Evolutionary conservation across 1,140 invertebrate genomes (phyloP), one percentile per base, ranked within the genome.

Genomic region (Orius laevigatus): DNA sequence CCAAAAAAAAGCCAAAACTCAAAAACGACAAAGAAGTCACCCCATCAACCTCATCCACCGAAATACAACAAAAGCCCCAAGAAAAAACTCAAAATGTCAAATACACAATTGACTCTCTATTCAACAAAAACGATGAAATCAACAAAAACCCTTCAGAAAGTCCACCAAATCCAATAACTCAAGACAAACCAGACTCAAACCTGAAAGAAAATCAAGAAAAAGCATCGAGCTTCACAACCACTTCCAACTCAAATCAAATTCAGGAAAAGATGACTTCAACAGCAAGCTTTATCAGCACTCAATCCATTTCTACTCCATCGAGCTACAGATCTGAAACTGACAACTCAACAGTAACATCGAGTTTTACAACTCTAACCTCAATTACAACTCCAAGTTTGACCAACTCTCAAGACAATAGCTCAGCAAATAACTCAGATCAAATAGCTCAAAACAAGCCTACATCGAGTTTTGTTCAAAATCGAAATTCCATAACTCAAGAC

Each of bases 211-310:
- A 3, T 25, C 25, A 25, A 8, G 25, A 25, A 4, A 25, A 25
- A 25, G n/a, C n/a, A n/a, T n/a, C n/a, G n/a, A n/a, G n/a, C n/a
- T n/a, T n/a, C n/a, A n/a, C n/a, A 25, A 25, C 8, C 25, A n/a
- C 25, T 25, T 4, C 25, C 8, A 25, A 25, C 25, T 25, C 25
- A 25, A 8, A 25, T 57, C 47, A 18, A 72, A 68, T 52, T 66
- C 58, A 5, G 18, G 32, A 0, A 55, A 12, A 35, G 16, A 5
- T n/a, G 8, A 33, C 12, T 16, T 18, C 12, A 46, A 35, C 36
- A 34, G 1, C 16, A n/a, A 5, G 11, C 12, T 35, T 15, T 14
- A n/a, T n/a, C n/a, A n/a, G n/a, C n/a, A 34, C 18, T 6, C 14
- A 46, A 46, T 34, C 31, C 33, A 16, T 25, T 25, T 25, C 25